Evolutionary conservation across 1,140 invertebrate genomes (phyloP).

Genomic region (Ips nitidus): DNA sequence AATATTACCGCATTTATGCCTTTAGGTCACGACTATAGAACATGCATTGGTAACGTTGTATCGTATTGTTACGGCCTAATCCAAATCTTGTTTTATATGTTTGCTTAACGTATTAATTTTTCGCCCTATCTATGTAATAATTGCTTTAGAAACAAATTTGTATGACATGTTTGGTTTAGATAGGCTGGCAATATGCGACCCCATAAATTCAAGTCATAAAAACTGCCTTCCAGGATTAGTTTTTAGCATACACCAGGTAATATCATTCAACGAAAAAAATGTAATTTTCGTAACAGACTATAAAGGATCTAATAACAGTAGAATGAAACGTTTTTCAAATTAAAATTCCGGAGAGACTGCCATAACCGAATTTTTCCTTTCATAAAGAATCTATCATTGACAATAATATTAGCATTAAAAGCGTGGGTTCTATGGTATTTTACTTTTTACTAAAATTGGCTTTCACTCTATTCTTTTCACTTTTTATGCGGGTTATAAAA

Average conservation of each 20-base stretch:
- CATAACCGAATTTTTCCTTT: neutral
- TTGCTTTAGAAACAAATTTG: constrained; percentile 28
- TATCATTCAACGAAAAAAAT: no score
- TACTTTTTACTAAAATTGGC: neutral
- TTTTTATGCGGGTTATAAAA: neutral
- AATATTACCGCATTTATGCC: constrained; percentile 26
- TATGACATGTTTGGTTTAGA: constrained; percentile 10
- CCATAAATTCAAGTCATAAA: no score
- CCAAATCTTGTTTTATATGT: constrained; percentile 31
- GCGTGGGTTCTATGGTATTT: neutral
- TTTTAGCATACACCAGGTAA: no score
- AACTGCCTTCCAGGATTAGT: no score
- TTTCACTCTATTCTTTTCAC: neutral
- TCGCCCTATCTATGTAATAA: constrained; percentile 31
- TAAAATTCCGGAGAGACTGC: neutral
- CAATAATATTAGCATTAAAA: constrained; percentile 1
- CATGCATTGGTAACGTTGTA: constrained; percentile 6
- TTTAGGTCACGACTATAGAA: constrained; percentile 28
- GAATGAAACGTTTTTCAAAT: no score
- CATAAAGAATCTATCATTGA: neutral
- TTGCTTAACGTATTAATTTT: constrained; percentile 33
- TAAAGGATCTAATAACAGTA: no score
- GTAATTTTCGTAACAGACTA: no score
- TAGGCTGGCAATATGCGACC: no score
- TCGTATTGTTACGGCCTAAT: constrained; percentile 27